Conservation (phyloP, 2,888 invertebrate genomes). For the Opisthograptis luteolata region DNA sequence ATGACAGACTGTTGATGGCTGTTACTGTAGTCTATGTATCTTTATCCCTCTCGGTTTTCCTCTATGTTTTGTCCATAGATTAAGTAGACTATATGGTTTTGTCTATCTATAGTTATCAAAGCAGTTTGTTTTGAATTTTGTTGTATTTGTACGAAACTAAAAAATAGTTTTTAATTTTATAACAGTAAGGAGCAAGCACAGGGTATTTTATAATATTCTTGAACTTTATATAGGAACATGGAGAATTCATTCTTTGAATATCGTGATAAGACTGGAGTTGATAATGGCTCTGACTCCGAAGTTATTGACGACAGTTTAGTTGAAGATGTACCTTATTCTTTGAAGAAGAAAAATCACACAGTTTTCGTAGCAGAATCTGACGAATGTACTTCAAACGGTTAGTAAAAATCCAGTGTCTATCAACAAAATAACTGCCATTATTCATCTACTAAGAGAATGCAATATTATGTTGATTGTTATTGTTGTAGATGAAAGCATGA, state of each 20-base stretch:
- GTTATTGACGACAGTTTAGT: constrained; percentile 67
- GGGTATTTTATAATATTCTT: too few relatives aligned
- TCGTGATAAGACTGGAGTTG: constrained; percentile 57
- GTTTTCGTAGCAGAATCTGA: constrained; percentile 75
- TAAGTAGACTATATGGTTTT: too few relatives aligned
- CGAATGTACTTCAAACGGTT: constrained; percentile 60
- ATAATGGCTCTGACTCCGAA: constrained; percentile 64
- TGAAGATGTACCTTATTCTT: constrained; percentile 50
- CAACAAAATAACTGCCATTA: background rate
- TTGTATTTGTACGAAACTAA: too few relatives aligned
- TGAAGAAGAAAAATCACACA: constrained; percentile 65
- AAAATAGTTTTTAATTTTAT: too few relatives aligned
- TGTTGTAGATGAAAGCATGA: constrained; percentile 49
- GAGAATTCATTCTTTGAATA: constrained; percentile 75
- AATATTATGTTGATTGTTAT: background rate
- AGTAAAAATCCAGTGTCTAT: background rate
- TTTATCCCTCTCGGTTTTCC: too few relatives aligned
- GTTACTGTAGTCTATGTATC: too few relatives aligned
- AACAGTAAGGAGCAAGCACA: too few relatives aligned
- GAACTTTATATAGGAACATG: constrained; percentile 49
- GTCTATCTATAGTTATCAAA: too few relatives aligned
- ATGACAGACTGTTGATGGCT: background rate
- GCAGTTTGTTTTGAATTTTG: constrained; percentile 20
- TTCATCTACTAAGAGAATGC: background rate
- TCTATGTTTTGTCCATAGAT: too few relatives aligned